Evolutionary conservation across 2,888 invertebrate species (phyloP), one percentile per base, ranked within the genome.

Genomic region (Eremobia ochroleuca): DNA sequence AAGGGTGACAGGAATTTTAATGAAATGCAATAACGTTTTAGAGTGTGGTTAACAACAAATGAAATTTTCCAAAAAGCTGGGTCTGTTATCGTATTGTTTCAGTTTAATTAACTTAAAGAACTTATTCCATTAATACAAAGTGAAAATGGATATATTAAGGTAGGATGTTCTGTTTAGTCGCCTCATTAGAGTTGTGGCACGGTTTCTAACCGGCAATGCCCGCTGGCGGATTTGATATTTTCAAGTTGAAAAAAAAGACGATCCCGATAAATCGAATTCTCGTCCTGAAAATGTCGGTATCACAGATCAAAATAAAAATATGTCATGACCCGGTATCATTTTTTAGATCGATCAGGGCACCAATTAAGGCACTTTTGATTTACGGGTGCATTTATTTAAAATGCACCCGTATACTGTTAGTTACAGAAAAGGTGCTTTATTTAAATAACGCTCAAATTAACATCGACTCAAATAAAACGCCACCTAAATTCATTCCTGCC

Each of bases 1-100:
- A 94, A 94, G 93, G 94, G 93, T 92, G 92, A 90, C 91, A 89
- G 92, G 92, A 94, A 94, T 94, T 94, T 94, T 91, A 94, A 93
- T 94, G 92, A 91, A 92, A 92, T 90, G 90, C 89, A 89, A 91
- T 93, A 93, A 91, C 86, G 87, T 84, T 89, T 87, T 87, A 88
- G 87, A 74, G 73, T 82, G 84, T 82, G 86, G 83, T 76, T 77
- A 89, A 88, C 85, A 86, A 88, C 75, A 79, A 84, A 80, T 79
- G 73, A 77, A 88, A 83, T 82, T 80, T 87, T 59, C 79, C 83
- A 79, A 88, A 85, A 86, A 77, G 78, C 77, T 66, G 71, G 69
- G 55, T 34, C 58, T 66, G 65, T 74, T 87, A 79, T 81, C 67
- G 69, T 79, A 79, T 77, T 66, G 75, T 78, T 75, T 72, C 28